phyloP scores from a whole-genome alignment of 2,113 vertebrate genomes.

The Odocoileus virginianus region DNA sequence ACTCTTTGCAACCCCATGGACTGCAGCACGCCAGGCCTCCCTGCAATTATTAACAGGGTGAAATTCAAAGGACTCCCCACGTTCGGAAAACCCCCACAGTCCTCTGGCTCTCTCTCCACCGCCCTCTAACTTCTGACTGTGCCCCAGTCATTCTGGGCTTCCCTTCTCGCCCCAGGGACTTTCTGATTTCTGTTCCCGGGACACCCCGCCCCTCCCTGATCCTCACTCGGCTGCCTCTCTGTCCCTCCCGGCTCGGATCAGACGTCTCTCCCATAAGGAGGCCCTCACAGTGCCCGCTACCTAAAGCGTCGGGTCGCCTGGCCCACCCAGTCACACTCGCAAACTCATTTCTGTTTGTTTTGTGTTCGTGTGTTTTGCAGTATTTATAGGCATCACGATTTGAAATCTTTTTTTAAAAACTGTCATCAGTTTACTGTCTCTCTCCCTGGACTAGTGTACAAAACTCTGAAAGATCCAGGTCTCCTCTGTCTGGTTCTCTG shows the following conservation, averaged over 20 bases:
- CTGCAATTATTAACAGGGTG: neutral
- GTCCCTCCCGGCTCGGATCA: neutral
- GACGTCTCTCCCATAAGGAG: neutral
- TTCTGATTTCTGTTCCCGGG: neutral
- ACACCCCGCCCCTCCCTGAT: neutral
- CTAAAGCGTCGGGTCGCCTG: rapidly evolving
- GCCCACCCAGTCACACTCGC: too few relatives aligned
- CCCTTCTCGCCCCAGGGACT: neutral
- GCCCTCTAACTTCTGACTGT: neutral
- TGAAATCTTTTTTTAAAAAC: neutral
- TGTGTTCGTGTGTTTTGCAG: neutral
- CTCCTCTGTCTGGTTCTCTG: neutral
- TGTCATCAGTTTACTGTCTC: neutral
- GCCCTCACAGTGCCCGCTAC: neutral
- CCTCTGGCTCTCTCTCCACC: neutral
- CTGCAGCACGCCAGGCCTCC: neutral
- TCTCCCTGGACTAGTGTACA: neutral
- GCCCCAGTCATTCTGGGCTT: neutral
- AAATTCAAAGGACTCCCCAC: neutral
- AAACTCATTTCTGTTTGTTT: neutral
- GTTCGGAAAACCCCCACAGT: neutral
- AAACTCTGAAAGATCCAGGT: neutral
- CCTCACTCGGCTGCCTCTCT: neutral
- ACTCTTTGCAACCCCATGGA: neutral
- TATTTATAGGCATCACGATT: neutral